A percentile compares a stretch with the other conserved stretches of the same genome.
Conservation (phyloP, 1,140 invertebrate species). For the Mercenaria mercenaria region DNA sequence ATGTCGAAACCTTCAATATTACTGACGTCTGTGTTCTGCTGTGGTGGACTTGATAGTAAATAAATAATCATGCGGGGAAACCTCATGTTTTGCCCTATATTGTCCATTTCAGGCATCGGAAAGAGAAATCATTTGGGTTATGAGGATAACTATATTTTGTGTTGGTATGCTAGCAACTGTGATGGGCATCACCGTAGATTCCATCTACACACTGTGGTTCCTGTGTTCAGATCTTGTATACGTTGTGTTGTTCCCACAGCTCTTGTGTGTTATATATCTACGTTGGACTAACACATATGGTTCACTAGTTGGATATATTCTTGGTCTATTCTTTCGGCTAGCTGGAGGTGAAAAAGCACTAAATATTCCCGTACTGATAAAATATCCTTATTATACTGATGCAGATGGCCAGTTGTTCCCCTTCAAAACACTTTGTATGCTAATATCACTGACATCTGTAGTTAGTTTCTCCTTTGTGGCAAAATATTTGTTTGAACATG, state of each 20-base stretch:
- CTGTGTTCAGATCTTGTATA: constrained; percentile 99
- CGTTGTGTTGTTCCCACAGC: constrained; percentile 98
- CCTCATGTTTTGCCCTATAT: too few relatives aligned
- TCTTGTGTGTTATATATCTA: constrained; percentile 97
- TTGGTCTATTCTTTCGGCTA: constrained; percentile 95
- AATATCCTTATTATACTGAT: constrained; percentile 95
- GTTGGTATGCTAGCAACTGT: constrained; percentile 96
- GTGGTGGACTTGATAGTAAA: too few relatives aligned
- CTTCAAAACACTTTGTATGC: constrained; percentile 87
- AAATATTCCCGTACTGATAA: constrained; percentile 93
- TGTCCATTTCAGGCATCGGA: constrained; percentile 83
- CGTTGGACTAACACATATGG: constrained; percentile 95
- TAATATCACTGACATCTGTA: constrained; percentile 90
- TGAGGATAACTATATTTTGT: constrained; percentile 96
- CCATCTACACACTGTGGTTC: constrained; percentile 98
- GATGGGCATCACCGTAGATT: constrained; percentile 98
- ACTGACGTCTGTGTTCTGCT: too few relatives aligned
- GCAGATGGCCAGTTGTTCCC: constrained; percentile 89
- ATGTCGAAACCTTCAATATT: too few relatives aligned
- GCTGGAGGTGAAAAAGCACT: constrained; percentile 95
- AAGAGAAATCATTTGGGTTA: constrained; percentile 98
- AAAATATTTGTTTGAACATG: constrained; percentile 87
- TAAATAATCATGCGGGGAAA: too few relatives aligned
- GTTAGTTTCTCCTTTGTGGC: constrained; percentile 86
- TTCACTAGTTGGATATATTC: constrained; percentile 93